A percentile compares a stretch with the other conserved stretches of the same genome.
These are phyloP conservation scores for Parapristionchus giblindavisi DNA, from an alignment of 2,888 invertebrate species.

Conservation along the genomic window DNA sequence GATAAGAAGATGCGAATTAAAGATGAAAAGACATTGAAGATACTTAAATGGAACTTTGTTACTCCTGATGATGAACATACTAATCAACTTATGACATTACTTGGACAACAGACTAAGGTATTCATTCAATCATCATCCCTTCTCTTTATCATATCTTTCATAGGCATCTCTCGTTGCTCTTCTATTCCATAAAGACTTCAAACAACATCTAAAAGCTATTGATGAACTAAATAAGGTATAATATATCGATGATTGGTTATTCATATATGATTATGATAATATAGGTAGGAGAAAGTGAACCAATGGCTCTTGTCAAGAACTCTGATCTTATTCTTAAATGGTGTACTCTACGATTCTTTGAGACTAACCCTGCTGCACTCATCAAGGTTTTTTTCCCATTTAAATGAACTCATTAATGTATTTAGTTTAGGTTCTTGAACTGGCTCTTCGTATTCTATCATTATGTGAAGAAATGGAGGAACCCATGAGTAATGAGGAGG, in stretches of 20 bases:
- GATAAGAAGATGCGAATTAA: constrained; percentile 90
- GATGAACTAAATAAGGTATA: constrained; percentile 83
- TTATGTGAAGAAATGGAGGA: constrained; percentile 80
- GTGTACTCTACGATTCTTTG: constrained; percentile 94
- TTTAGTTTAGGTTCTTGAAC: constrained; percentile 45
- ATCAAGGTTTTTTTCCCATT: constrained; percentile 77
- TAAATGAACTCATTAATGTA: background rate
- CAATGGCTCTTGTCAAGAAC: constrained; percentile 84
- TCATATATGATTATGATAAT: background rate
- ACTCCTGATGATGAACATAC: constrained; percentile 91
- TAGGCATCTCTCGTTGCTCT: constrained; percentile 86
- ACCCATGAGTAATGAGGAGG: constrained; percentile 79
- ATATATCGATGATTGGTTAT: background rate
- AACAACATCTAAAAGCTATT: constrained; percentile 92
- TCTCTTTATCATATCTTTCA: background rate
- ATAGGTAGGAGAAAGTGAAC: constrained; percentile 63
- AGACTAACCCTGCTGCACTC: constrained; percentile 96
- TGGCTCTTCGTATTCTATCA: constrained; percentile 42
- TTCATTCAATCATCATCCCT: background rate
- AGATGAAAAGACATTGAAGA: constrained; percentile 91
- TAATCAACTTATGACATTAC: constrained; percentile 87
- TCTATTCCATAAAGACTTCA: constrained; percentile 93
- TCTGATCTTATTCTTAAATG: constrained; percentile 94
- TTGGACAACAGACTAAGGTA: constrained; percentile 86
- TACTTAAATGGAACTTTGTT: constrained; percentile 67